Evolutionary conservation across 1,140 invertebrate species (phyloP), one percentile per base, ranked within the genome.

Genomic region (Papilio xuthus): DNA sequence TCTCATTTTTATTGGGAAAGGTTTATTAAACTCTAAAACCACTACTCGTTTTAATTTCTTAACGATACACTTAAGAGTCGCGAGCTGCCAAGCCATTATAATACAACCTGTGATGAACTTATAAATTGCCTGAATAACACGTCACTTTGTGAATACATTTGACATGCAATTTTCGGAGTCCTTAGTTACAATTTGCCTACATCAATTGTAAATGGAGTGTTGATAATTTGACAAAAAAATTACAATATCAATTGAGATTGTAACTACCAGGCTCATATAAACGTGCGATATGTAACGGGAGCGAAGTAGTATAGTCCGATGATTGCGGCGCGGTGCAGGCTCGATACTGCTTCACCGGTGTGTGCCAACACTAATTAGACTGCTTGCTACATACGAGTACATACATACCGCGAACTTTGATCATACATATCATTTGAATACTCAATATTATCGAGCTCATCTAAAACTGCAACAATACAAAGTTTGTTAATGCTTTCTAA

Each of bases 261-360:
- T 67, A 67, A 67, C 32, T 67, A 67, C 60, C 60, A 67, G 60
- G 60, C 12, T 67, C 26, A 28, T 12, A 67, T 67, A 67, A 28
- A 60, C 23, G 56, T 12, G 60, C 60, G 26, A 10, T 28, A 67
- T 28, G 60, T 8, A 28, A 15, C 4, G 26, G 23, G 26, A 28
- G 60, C 60, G 60, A 67, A 67, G 60, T 67, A 67, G 60, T 13
- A 26, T 67, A 67, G 60, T 28, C 60, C 28, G 60, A 13, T 67
- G 60, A 67, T 67, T 67, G 60, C 26, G 26, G 13, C 6, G 26
- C 60, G 26, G 23, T 67, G 60, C 60, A 28, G 20, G 60, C 60
- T 28, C 60, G 13, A 67, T 67, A 32, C 13, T 12, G 60, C 60
- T 26, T 15, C 13, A 67, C 60, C 60, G n/a, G 60, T 67, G 60